Evolutionary conservation across 2,888 invertebrate species (phyloP), one percentile per base, ranked within the genome.

Genomic region (Ligdia adustata): DNA sequence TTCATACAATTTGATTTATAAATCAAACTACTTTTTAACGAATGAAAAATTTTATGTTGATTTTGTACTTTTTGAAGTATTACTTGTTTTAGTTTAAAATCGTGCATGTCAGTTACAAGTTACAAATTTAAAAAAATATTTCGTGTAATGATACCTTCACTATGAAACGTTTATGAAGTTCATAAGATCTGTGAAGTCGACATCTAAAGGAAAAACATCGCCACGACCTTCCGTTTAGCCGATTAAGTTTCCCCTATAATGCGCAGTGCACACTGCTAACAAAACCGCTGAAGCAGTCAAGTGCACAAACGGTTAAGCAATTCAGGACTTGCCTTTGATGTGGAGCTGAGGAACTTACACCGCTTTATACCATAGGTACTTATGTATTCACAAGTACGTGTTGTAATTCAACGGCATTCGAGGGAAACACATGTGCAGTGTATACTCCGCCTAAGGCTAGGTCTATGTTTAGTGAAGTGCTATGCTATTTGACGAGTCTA

Each of bases 281-380:
- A 52, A 47, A 53, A 28, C 52, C 32, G 38, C 44, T 33, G 32
- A 24, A 45, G 22, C 52, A 56, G 52, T 50, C 50, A 52, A 60
- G 55, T 45, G 56, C 52, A 40, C 47, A 55, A 58, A 56, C 52
- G 53, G 55, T 55, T 58, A 52, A 61, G 55, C 55, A 49, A 57
- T 53, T 55, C 49, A 38, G 32, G 43, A 37, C 28, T 26, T 48
- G 35, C 43, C 57, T 60, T 62, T 62, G 57, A 58, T 55, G 60
- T 60, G 52, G 57, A 28, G 33, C 31, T 29, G 43, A 16, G 32
- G 18, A 29, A 22, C 35, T 43, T 34, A 48, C 46, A 12, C 40
- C 43, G 38, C 26, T 6, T 31, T 15, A 28, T 12, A 12, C 18
- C n/a, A n/a, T n/a, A 2, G 33, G 14, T 37, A 45, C 56, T 56